Conservation (phyloP, 2,888 invertebrate species). For the Drosophila monieri region DNA sequence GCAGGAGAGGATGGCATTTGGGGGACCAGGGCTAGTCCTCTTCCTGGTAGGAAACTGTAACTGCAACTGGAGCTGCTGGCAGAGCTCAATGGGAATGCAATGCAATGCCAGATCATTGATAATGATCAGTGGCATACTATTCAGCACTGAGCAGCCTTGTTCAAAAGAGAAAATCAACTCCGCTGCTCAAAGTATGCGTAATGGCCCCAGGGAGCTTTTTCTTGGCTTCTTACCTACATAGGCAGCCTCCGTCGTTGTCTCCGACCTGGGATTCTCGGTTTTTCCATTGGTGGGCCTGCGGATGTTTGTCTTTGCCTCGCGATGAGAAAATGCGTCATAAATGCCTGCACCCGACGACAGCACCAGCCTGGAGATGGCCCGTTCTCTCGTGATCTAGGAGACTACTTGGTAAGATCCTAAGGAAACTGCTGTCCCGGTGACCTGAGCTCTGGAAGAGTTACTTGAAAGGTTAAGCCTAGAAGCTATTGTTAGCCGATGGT, state of each 20-base stretch:
- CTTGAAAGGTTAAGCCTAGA: not conserved
- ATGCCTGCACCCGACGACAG: conserved; percentile 78
- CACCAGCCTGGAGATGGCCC: conserved; percentile 19
- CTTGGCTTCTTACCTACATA: conserved; percentile 3
- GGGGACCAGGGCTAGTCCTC: conserved; percentile 43
- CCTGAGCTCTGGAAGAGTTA: not conserved
- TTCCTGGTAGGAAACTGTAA: conserved; percentile 3
- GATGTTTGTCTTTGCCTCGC: conserved; percentile 65
- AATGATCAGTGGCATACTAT: conserved; percentile 62
- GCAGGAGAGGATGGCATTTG: conserved; percentile 43
- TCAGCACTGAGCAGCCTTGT: conserved; percentile 43
- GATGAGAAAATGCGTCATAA: conserved; percentile 82
- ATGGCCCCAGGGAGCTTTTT: conserved; percentile 73
- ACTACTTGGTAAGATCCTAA: no score
- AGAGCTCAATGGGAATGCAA: conserved; percentile 45
- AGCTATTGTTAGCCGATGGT: conserved; percentile 13
- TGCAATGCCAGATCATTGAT: conserved; percentile 71
- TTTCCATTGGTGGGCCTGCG: conserved; percentile 51
- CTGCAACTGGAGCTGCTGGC: conserved; percentile 1
- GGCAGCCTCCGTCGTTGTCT: not conserved
- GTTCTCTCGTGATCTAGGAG: not conserved
- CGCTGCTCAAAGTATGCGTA: conserved; percentile 77
- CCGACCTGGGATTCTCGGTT: conserved; percentile 20
- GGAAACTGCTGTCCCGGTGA: no score
- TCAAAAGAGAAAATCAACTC: conserved; percentile 43